Evolutionary conservation across 2,888 invertebrate species (phyloP).

Genomic region (Geotrupes spiniger): DNA sequence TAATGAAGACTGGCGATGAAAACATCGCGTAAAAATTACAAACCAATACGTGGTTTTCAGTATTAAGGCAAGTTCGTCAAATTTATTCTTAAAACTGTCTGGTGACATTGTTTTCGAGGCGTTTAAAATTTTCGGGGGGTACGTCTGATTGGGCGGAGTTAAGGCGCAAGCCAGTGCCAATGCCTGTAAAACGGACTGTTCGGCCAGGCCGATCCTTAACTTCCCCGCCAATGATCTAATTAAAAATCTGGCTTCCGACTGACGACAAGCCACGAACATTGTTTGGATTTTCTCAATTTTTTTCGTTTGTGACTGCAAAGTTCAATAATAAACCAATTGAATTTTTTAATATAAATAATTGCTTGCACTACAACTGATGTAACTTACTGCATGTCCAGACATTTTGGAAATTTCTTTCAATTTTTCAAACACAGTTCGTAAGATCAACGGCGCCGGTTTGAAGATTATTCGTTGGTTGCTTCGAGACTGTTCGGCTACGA

Average conservation of each 20-base stretch:
- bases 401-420: constrained; percentile 84
- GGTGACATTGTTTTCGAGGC: constrained; percentile 60
- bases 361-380: too few species aligned
- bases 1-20: background rate
- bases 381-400: constrained; percentile 70
- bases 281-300: constrained; percentile 90
- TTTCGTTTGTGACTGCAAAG: constrained; percentile 66
- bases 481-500: constrained; percentile 83
- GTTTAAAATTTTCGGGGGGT: constrained; percentile 63
- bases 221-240: constrained; percentile 91
- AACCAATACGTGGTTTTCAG: constrained; percentile 93
- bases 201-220: constrained; percentile 92
- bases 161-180: constrained; percentile 80
- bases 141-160: constrained; percentile 71
- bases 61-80: constrained; percentile 71
- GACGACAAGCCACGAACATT: constrained; percentile 87
- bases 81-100: constrained; percentile 69
- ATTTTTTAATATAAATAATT: too few species aligned
- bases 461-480: constrained; percentile 86
- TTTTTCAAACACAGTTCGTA: constrained; percentile 74
- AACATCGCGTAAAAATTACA: constrained; percentile 28
- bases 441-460: constrained; percentile 73
- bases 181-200: constrained; percentile 91
- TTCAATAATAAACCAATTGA: constrained; percentile 11
- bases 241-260: constrained; percentile 84